Conservation (phyloP, 2,113 vertebrate genomes). For the Sturnira hondurensis region DNA sequence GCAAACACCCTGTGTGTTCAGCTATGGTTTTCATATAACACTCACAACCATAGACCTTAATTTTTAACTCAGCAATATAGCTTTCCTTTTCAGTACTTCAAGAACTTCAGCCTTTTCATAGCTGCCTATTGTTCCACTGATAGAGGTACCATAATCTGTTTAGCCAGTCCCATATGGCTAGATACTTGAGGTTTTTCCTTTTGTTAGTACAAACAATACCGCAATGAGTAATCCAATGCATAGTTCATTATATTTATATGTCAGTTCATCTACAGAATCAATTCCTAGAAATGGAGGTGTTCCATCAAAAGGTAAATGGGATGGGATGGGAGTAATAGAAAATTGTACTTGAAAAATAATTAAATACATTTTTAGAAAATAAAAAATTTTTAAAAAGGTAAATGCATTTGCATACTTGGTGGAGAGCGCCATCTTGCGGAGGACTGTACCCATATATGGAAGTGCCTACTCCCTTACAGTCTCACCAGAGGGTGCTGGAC, state of each 20-base stretch:
- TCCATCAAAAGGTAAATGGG: conserved; percentile 26
- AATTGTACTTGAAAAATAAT: too few relatives aligned
- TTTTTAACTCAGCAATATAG: neutral
- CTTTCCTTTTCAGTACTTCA: neutral
- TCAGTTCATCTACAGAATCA: neutral
- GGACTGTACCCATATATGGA: neutral
- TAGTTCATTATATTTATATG: neutral
- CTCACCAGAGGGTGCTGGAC: neutral
- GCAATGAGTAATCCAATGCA: neutral
- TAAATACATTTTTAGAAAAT: too few relatives aligned
- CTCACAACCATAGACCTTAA: neutral
- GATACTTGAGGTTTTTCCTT: neutral
- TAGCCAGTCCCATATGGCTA: neutral
- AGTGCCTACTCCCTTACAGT: neutral
- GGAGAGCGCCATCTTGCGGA: neutral
- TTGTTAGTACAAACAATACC: neutral
- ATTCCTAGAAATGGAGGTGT: conserved; percentile 12
- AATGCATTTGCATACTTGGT: neutral
- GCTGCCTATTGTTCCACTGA: neutral
- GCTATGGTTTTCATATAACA: neutral
- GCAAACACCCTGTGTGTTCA: neutral
- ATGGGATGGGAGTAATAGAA: too few relatives aligned
- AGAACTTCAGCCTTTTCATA: neutral
- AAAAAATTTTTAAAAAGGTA: too few relatives aligned
- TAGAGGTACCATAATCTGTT: neutral